Evolutionary conservation across 2,113 vertebrate genomes (phyloP), one percentile per base, ranked within the genome.

Genomic region (Anthoscopus minutus): DNA sequence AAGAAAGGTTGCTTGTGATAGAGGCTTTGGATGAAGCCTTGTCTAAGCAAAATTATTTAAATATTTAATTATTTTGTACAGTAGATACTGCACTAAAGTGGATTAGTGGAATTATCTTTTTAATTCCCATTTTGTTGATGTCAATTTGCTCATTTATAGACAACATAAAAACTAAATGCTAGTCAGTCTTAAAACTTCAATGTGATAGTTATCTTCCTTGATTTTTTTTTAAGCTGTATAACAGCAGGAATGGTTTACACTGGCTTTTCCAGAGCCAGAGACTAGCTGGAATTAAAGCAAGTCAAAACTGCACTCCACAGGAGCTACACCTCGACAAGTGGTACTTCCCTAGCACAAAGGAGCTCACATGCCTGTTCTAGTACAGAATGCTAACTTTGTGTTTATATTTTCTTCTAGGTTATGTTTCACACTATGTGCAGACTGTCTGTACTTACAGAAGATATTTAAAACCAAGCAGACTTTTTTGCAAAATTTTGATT

Each of bases 381-480:
- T 15, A 47, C 24, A 60, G 37, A 81, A 62, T 19, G 11, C 64
- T 97, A 81, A 96, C 81, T 82, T 4, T 28, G 11, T 65, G 14
- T 91, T 91, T 95, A 62, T 80, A 62, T 78, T 97, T 82, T 95
- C 97, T 98, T 97, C 12, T 96, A 99, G 99, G 98, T 98, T 98
- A 98, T 98, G 98, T 98, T 98, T 99, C 98, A 98, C 98, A 98
- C 98, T 98, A 99, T 99, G 98, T 99, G 98, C 99, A 98, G 98
- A 98, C 98, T 98, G 98, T 98, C 98, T 98, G 98, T 99, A 98
- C 98, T 98, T 98, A 98, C 98, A 98, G 98, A 99, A 98, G 98
- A 98, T 98, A 98, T 98, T 98, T 98, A 98, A 99, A 98, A 98
- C 97, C 98, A 92, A 97, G 96, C 97, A 96, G 97, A 97, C 97